These are phyloP conservation scores for Morelia viridis DNA, from an alignment of 2,797 vertebrate species.

Conservation along the genomic window DNA sequence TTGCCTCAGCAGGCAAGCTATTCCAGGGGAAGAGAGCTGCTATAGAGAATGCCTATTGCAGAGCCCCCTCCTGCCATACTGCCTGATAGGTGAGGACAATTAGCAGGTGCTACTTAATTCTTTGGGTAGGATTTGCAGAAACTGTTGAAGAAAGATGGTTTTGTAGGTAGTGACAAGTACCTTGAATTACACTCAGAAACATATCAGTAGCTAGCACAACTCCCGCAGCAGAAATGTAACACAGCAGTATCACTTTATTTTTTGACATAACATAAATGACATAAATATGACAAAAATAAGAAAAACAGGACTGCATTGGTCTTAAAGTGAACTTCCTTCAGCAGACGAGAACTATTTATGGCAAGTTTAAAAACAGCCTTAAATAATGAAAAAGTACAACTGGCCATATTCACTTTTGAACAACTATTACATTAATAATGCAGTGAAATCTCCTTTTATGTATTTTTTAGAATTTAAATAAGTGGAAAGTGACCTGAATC, in stretches of 20 bases:
- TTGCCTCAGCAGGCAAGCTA: not conserved
- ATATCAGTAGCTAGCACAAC: not conserved
- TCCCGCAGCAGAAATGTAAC: not conserved
- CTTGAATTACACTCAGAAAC: not conserved
- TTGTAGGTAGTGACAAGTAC: not conserved
- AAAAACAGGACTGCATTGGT: not conserved
- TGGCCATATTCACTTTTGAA: not conserved
- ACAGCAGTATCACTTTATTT: not conserved
- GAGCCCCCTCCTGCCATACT: not conserved
- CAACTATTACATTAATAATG: not conserved
- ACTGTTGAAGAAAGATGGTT: not conserved
- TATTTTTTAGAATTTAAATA: not conserved
- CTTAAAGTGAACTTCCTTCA: not conserved
- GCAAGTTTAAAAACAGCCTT: not conserved
- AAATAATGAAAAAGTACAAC: not conserved
- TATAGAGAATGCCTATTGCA: not conserved
- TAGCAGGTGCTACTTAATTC: not conserved
- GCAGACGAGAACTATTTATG: not conserved
- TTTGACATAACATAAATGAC: not conserved
- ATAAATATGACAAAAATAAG: not conserved
- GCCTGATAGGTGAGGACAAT: not conserved
- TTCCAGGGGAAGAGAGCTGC: not conserved
- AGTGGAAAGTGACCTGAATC: not conserved
- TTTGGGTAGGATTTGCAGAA: not conserved
- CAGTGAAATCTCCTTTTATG: not conserved